Percentiles rank a stretch among this genome's conserved stretches.
Conservation (phyloP, 2,113 vertebrate species). For the Antigone vipio region DNA sequence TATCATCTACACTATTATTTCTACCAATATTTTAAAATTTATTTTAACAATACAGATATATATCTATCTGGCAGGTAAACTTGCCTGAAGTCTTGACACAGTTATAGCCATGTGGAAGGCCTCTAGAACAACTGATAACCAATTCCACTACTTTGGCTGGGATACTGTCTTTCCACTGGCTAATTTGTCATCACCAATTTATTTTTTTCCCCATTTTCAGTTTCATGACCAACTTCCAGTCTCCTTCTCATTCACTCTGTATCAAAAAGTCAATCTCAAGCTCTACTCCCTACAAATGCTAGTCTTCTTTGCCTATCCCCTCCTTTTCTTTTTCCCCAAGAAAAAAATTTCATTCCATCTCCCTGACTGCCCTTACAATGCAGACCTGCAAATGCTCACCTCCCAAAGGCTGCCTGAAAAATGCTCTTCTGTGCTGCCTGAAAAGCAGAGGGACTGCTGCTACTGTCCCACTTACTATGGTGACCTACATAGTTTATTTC, state of each 20-base stretch:
- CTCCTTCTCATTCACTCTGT: neutral
- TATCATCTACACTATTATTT: neutral
- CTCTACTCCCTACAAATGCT: neutral
- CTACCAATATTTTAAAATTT: neutral
- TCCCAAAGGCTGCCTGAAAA: neutral
- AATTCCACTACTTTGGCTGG: neutral
- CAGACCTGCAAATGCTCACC: neutral
- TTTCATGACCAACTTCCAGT: neutral
- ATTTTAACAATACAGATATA: neutral
- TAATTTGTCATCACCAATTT: neutral
- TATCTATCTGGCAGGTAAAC: neutral
- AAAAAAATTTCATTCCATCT: neutral
- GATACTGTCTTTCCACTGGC: neutral
- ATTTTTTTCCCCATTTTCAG: neutral
- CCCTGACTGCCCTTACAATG: neutral
- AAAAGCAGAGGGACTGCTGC: neutral
- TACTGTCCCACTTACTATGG: neutral
- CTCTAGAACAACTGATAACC: neutral
- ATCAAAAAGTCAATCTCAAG: neutral
- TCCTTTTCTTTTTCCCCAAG: neutral
- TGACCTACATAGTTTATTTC: neutral
- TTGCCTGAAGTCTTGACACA: neutral
- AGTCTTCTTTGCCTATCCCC: neutral
- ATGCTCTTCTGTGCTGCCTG: neutral
- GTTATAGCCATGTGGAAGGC: neutral